Evolutionary conservation across 2,888 invertebrate species (phyloP).

Genomic region (Hydriomena furcata): DNA sequence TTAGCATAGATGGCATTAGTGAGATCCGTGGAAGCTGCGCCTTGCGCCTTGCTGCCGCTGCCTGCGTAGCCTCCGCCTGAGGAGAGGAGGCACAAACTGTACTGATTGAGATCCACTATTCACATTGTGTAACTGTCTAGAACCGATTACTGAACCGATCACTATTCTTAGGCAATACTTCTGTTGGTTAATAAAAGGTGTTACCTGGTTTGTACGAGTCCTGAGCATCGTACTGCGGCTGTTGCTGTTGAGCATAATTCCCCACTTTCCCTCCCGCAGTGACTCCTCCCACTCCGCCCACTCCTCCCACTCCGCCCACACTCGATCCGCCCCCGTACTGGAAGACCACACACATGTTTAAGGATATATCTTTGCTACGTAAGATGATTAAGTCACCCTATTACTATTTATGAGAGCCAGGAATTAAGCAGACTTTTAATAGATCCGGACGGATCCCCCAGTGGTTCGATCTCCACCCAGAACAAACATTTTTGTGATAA

Average conservation of each 20-base stretch:
- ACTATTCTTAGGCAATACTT: not conserved
- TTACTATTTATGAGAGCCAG: too few relatives aligned
- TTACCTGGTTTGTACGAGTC: constrained; percentile 73
- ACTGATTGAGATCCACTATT: too few relatives aligned
- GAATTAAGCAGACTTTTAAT: too few relatives aligned
- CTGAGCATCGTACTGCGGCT: constrained; percentile 72
- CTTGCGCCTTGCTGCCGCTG: constrained; percentile 54
- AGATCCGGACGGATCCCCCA: too few relatives aligned
- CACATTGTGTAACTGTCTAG: too few relatives aligned
- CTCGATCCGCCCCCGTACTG: constrained; percentile 73
- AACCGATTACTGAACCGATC: too few relatives aligned
- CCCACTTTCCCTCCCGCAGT: constrained; percentile 66
- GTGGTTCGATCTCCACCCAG: too few relatives aligned
- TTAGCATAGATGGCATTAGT: constrained; percentile 93
- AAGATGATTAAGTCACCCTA: too few relatives aligned
- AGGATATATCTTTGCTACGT: too few relatives aligned
- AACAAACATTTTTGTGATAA: too few relatives aligned
- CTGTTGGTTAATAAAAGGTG: not conserved
- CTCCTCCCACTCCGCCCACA: constrained; percentile 61
- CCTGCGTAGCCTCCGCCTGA: constrained; percentile 66
- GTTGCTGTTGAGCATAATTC: constrained; percentile 65
- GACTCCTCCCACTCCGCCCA: constrained; percentile 67
- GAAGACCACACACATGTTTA: too few relatives aligned
- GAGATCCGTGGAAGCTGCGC: constrained; percentile 87
- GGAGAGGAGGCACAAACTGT: too few relatives aligned